Percentiles rank a stretch among this genome's conserved stretches.
Evolutionary conservation across 2,888 invertebrate genomes (phyloP).

Genomic region (Sturmia bella): DNA sequence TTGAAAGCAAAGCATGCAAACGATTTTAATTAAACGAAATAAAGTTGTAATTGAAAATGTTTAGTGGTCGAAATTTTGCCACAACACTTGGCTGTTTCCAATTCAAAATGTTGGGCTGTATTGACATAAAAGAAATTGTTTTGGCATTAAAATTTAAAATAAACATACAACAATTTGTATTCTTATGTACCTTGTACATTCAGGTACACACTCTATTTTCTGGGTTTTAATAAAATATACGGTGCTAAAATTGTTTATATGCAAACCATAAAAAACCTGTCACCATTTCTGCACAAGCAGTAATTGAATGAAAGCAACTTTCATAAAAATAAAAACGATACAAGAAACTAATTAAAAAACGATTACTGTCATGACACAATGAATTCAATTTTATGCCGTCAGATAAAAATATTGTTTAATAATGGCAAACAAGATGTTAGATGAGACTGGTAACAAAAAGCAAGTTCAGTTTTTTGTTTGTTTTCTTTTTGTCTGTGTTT

Average conservation of each 20-base stretch:
- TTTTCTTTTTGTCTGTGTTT: constrained; percentile 18
- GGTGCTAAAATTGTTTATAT: no score
- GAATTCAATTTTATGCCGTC: constrained; percentile 69
- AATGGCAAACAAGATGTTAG: constrained; percentile 59
- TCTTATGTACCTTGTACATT: no score
- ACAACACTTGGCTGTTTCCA: no score
- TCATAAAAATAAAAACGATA: constrained; percentile 7
- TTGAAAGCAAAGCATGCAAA: constrained; percentile 3
- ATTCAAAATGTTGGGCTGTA: no score
- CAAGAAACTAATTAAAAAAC: constrained; percentile 74
- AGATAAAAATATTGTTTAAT: constrained; percentile 45
- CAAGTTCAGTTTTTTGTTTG: constrained; percentile 17
- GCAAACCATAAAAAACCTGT: no score
- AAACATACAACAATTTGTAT: no score
- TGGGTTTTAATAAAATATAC: no score
- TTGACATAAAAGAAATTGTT: no score
- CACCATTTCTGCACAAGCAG: not conserved
- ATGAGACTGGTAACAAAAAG: constrained; percentile 42
- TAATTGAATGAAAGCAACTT: not conserved
- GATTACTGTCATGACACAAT: constrained; percentile 72
- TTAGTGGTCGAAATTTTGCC: not conserved
- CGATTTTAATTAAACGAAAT: constrained; percentile 34
- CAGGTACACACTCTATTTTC: no score
- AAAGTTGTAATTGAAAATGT: not conserved
- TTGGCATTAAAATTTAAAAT: no score